phyloP scores from a whole-genome alignment of 2,113 vertebrate genomes.

The Lepisosteus osseus region DNA sequence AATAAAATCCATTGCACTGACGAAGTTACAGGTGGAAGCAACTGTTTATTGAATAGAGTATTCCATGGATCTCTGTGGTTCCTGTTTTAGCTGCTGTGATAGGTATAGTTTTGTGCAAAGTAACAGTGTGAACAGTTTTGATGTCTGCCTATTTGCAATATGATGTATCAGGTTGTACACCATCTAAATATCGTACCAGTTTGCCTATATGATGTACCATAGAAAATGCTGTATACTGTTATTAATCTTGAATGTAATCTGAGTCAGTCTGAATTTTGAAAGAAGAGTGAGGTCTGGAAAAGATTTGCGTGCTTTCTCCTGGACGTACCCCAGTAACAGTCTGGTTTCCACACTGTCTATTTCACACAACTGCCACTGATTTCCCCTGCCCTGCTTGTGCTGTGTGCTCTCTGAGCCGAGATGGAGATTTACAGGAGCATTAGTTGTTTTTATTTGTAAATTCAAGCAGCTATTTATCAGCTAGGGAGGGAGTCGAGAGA shows the following conservation, averaged over 20 bases:
- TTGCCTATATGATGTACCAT: conserved; percentile 28
- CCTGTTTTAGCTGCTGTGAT: conserved; percentile 7
- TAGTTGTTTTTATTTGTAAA: no score
- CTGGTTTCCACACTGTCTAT: background rate
- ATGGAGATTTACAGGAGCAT: no score
- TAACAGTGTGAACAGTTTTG: conserved; percentile 3
- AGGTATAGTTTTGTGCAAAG: conserved; percentile 7
- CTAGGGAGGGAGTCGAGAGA: no score
- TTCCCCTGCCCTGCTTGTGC: background rate
- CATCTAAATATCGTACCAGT: conserved; percentile 27
- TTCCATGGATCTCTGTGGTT: background rate
- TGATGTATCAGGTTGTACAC: background rate
- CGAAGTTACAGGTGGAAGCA: no score
- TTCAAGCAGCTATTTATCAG: no score
- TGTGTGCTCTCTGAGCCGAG: background rate
- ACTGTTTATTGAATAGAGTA: background rate
- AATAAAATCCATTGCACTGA: no score
- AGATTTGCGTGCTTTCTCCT: background rate
- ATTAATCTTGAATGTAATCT: conserved; percentile 52
- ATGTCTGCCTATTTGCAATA: background rate
- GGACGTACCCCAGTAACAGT: conserved; percentile 9
- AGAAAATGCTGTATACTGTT: conserved; percentile 30
- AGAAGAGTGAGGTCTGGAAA: conserved; percentile 15
- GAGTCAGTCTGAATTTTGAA: conserved; percentile 31
- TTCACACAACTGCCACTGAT: background rate